Evolutionary conservation across 2,797 vertebrate species (phyloP).

Genomic region (Schizothorax lantsangensis): DNA sequence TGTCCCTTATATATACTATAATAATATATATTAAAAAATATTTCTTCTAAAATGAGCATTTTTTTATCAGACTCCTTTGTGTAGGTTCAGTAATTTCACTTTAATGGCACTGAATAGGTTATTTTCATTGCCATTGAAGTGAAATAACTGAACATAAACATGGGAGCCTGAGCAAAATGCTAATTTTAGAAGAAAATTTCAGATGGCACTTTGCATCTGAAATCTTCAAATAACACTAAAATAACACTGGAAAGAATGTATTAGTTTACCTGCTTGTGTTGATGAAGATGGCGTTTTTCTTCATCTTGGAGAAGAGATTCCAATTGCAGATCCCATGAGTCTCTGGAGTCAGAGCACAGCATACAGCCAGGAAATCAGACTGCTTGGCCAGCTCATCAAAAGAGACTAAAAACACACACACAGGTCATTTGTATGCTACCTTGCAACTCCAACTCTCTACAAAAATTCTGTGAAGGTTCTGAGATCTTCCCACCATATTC

Average conservation of each 20-base stretch:
- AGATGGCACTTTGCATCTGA: neutral
- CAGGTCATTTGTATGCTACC: neutral
- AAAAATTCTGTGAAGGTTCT: neutral
- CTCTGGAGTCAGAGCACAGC: conserved; percentile 75
- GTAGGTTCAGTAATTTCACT: too few species aligned
- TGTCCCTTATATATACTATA: neutral
- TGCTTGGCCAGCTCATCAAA: conserved; percentile 74
- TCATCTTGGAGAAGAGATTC: conserved; percentile 79
- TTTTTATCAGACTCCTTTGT: too few species aligned
- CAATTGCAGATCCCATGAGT: conserved; percentile 77
- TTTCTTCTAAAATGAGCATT: too few species aligned
- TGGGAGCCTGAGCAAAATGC: too few species aligned
- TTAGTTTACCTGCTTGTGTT: conserved; percentile 76
- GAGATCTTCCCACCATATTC: conserved; percentile 77
- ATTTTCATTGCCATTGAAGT: too few species aligned
- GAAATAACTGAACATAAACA: too few species aligned
- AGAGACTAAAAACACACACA: conserved; percentile 68
- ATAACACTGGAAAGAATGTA: neutral
- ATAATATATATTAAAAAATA: too few species aligned
- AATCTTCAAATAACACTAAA: neutral
- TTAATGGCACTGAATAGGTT: too few species aligned
- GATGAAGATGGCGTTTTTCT: conserved; percentile 73
- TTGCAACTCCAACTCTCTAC: neutral
- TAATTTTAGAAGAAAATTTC: neutral
- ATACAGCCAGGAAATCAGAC: conserved; percentile 74